Conservation (phyloP, 2,113 vertebrate genomes). For the Cygnus atratus region DNA sequence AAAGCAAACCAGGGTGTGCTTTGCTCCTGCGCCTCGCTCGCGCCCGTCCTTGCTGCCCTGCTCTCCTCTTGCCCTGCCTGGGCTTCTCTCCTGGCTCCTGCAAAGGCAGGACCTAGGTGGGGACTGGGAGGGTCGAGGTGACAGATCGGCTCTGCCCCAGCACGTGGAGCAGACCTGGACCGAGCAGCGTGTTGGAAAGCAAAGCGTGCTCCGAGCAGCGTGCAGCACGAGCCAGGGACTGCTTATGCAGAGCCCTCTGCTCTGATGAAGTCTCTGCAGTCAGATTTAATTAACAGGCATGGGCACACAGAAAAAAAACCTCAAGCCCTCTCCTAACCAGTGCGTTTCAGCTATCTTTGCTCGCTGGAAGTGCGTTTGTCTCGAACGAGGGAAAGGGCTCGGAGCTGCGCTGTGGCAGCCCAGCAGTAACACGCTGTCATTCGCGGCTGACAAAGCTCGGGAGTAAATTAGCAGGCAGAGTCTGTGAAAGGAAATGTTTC, state of each 20-base stretch:
- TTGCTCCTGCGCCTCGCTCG: fast-evolving
- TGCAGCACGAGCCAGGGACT: not conserved
- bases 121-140: not conserved
- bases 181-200: not conserved
- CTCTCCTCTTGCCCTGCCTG: not conserved
- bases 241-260: not conserved
- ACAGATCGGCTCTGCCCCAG: not conserved
- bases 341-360: not conserved
- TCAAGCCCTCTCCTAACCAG: not conserved
- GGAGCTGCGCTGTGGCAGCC: not conserved
- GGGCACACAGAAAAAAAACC: not conserved
- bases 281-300: not conserved
- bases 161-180: not conserved
- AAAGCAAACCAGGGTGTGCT: not conserved
- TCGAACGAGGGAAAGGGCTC: not conserved
- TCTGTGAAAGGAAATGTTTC: constrained; percentile 57
- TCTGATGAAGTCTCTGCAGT: not conserved
- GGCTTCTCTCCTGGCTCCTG: not conserved
- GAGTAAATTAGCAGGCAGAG: constrained; percentile 57
- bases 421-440: not conserved
- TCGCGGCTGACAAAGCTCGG: not conserved
- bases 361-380: not conserved
- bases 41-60: not conserved
- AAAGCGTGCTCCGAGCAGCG: not conserved
- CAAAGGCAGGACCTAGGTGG: not conserved